Base-by-base conservation (phyloP, 2,888 invertebrate species). In the Cephus spinipes region DNA sequence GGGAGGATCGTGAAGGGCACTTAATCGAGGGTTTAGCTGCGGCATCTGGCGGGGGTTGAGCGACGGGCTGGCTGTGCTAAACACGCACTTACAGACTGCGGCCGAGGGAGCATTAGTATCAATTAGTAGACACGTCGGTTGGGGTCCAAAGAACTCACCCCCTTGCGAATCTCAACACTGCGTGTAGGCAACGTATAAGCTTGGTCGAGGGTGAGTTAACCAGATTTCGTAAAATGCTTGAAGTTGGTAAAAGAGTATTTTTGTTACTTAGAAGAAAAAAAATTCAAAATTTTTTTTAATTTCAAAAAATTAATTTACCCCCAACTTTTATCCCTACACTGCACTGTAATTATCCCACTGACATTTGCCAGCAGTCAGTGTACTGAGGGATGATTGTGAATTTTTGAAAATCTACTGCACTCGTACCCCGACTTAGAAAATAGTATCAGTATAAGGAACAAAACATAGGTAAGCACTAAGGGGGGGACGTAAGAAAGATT, bases 11-110 rank as follows among this genome's bases (percentile, higher is more conserved):
- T 73, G 75, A 78, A 78, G 78, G 78, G 78, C 78, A 78, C 78
- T 78, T 78, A 78, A 78, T 78, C 78, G 78, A 78, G 78, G 78
- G 78, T 78, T 78, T 78, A 78, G 75, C 78, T 78, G 76, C 76
- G 78, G 78, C 78, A 78, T 78, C 78, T 78, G 78, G 78, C 78
- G 76, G 75, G 78, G 75, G 78, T 75, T 35, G 73, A 75, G 75
- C 55, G 78, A 76, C 36, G 78, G 77, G 73, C 73, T 55, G 75
- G 68, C 73, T 78, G 78, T 75, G 78, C 78, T 78, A 78, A 78
- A 78, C 78, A 78, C 78, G 78, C 78, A 78, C 78, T 78, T 78
- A 78, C 78, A 76, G 78, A 78, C 78, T 78, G 78, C 69, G 78
- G 78, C 78, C 34, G 33, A 74, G 36, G 34, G 73, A 76, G 78